A percentile compares a stretch with the other conserved stretches of the same genome.
phyloP scores from a whole-genome alignment of 1,140 invertebrate species.

The Bombus pascuorum region DNA sequence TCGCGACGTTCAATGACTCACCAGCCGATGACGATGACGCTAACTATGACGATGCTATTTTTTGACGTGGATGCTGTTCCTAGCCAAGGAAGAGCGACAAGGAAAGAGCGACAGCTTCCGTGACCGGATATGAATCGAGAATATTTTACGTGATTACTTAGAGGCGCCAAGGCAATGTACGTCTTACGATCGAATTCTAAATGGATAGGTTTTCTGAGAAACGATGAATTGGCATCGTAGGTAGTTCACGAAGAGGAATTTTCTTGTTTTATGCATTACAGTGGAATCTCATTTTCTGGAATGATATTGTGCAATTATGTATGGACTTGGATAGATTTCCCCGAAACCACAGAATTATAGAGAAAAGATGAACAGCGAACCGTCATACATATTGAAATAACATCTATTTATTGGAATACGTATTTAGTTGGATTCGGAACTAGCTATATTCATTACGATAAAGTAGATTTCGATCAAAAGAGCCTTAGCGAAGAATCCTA shows the following conservation, averaged over 20 bases:
- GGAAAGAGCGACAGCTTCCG: conserved; percentile 2
- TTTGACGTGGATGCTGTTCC: conserved; percentile 3
- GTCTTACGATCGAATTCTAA: background rate
- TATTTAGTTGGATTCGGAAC: too few species aligned
- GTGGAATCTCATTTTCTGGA: too few species aligned
- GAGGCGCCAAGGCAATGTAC: conserved; percentile 37
- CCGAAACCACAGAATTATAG: background rate
- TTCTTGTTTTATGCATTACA: too few species aligned
- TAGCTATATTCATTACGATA: too few species aligned
- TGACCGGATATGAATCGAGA: conserved; percentile 48
- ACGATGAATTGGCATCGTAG: too few species aligned
- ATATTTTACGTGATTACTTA: background rate
- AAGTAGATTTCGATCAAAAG: too few species aligned
- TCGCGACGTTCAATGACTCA: conserved; percentile 38
- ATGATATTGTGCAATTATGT: too few species aligned
- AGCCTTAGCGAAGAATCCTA: too few species aligned
- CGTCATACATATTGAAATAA: background rate
- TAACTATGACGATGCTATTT: conserved; percentile 25
- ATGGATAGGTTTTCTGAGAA: background rate
- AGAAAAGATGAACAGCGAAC: too few species aligned
- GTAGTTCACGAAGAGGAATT: too few species aligned
- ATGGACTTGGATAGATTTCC: background rate
- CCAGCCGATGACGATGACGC: conserved; percentile 21
- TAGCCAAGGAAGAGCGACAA: background rate
- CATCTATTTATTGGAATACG: too few species aligned